phyloP scores from a whole-genome alignment of 2,113 vertebrate species.

The Scortum barcoo region DNA sequence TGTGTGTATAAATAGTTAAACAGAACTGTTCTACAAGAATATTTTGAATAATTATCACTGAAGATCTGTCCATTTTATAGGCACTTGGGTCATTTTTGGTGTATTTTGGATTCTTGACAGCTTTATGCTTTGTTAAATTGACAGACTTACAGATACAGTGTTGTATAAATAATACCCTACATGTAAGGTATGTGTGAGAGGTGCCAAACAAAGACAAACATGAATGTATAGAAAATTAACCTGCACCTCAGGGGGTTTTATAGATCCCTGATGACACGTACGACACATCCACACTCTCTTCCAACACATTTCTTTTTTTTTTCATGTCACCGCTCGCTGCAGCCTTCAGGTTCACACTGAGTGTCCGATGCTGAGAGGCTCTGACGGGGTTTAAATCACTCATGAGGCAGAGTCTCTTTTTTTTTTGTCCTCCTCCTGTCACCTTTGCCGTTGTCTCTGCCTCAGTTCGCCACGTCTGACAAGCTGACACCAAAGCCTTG shows the following conservation, averaged over 20 bases:
- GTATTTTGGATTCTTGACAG: neutral
- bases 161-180: no score
- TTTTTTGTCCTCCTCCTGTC: constrained; percentile 40
- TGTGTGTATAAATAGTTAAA: no score
- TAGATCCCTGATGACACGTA: neutral
- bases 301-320: constrained; percentile 8
- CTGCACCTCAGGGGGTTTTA: neutral
- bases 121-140: neutral
- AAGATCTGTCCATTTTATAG: no score
- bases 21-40: no score
- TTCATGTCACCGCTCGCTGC: neutral
- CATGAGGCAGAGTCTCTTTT: constrained; percentile 18
- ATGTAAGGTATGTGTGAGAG: no score
- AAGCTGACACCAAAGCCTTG: constrained; percentile 58
- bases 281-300: neutral
- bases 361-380: constrained; percentile 6
- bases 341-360: neutral
- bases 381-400: constrained; percentile 15
- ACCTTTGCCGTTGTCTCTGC: constrained; percentile 39
- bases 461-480: constrained; percentile 42
- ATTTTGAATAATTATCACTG: no score
- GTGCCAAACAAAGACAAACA: no score
- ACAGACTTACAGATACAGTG: neutral
- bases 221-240: neutral
- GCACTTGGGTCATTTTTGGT: neutral